Evolutionary conservation across 2,113 vertebrate genomes (phyloP), one percentile per base, ranked within the genome.

Genomic region (Danio rerio): DNA sequence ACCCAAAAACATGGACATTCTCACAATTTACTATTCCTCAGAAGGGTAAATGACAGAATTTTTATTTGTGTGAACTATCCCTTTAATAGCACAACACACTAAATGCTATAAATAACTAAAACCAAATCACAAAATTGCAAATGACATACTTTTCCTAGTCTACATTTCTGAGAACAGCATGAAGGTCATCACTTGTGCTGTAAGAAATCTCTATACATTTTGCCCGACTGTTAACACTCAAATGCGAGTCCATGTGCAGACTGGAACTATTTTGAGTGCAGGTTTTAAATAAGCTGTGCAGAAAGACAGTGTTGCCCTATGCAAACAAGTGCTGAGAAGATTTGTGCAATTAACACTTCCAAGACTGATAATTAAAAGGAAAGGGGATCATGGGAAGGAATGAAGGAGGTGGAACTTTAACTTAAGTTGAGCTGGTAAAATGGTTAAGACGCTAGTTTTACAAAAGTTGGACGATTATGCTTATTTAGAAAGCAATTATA

Each of bases 301-400:
- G 55, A 20, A 50, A 45, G 59, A 21, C 59, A 43, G 49, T 18
- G 20, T 61, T 53, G 69, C 59, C 43, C 9, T 9, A 5, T 18
- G 59, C 59, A 70, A 31, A 59, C 13, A 43, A 7, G 20, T 7
- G 16, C 55, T 9, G 42, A 73, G 78, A 43, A 78, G 63, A 80
- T 40, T 31, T 55, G 15, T 50, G 20, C 73, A 9, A 70, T 78
- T 61, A 71, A 78, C 85, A 82, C 82, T 75, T 75, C 47, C 5
- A 16, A 62, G 59, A 76, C 73, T 63, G 74, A 84, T 86, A 81
- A 86, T 86, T 81, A 86, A 43, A 78, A 71, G 63, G 72, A 83
- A 40, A 55, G 73, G 47, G 47, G 42, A 76, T 58, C 12, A 47
- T 50, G 31, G 55, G 50, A 42, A 71, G 42, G 8, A 18, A 31